A percentile compares a stretch with the other conserved stretches of the same genome.
Conservation (phyloP, 2,797 vertebrate genomes). For the Eupleurogrammus muticus region DNA sequence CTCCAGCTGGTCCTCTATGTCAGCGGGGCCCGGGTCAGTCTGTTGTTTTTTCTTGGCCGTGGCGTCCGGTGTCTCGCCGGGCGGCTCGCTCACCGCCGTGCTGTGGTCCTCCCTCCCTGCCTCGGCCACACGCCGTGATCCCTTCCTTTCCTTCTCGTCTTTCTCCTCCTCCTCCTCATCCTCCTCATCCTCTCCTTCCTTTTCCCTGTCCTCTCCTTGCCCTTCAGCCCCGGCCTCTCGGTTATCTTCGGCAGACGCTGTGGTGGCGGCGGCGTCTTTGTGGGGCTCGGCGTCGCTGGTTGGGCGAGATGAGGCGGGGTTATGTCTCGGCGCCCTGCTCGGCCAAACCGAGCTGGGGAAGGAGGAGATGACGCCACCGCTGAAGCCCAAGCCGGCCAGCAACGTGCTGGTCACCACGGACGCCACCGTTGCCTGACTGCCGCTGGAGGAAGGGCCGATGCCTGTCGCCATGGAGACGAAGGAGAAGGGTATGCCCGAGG, state of each 20-base stretch:
- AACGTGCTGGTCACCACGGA: constrained; percentile 96
- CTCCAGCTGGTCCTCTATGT: constrained; percentile 39
- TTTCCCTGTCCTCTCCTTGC: constrained; percentile 75
- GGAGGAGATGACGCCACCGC: constrained; percentile 92
- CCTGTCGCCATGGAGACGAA: constrained; percentile 98
- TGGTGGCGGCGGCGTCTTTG: constrained; percentile 54
- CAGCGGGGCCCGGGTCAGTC: constrained; percentile 22
- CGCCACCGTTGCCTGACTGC: constrained; percentile 94
- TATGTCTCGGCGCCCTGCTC: constrained; percentile 79
- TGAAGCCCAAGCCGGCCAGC: constrained; percentile 93
- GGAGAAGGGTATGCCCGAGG: constrained; percentile 95
- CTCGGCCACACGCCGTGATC: constrained; percentile 32
- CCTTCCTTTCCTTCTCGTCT: constrained; percentile 76
- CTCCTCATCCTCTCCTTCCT: constrained; percentile 59
- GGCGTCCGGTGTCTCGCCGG: constrained; percentile 64
- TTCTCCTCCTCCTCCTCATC: constrained; percentile 64
- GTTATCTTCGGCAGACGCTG: constrained; percentile 75
- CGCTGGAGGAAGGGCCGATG: constrained; percentile 94
- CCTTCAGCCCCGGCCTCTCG: constrained; percentile 83
- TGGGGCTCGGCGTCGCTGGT: constrained; percentile 71
- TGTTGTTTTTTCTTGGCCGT: constrained; percentile 80
- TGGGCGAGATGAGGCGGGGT: constrained; percentile 66
- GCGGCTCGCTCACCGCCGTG: constrained; percentile 47
- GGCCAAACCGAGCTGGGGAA: constrained; percentile 96
- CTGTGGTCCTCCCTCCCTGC: constrained; percentile 31